Conservation (phyloP, 2,888 invertebrate species). For the Rutpela maculata region DNA sequence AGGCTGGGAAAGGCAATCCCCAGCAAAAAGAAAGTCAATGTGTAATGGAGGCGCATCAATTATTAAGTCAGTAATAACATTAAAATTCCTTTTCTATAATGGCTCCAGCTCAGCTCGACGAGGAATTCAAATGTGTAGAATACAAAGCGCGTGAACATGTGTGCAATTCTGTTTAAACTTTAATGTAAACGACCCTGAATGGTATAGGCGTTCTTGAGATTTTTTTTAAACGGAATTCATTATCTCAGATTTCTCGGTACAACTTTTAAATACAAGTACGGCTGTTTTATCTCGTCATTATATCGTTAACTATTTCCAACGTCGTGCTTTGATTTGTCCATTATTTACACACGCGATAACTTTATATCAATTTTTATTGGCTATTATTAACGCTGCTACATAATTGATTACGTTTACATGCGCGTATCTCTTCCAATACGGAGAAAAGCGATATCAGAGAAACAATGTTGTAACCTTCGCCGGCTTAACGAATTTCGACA, state of each 20-base stretch:
- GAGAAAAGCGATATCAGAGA: not conserved
- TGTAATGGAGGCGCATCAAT: not conserved
- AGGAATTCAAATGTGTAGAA: constrained; percentile 48
- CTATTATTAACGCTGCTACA: constrained; percentile 1
- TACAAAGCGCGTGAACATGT: constrained; percentile 45
- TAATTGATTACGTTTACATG: constrained; percentile 1
- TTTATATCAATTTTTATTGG: not conserved
- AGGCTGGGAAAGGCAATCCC: too few relatives aligned
- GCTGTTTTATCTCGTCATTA: constrained; percentile 21
- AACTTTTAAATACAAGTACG: constrained; percentile 26
- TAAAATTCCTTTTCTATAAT: constrained; percentile 47
- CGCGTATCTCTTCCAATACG: not conserved
- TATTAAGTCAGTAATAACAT: constrained; percentile 32
- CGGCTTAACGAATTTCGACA: too few relatives aligned
- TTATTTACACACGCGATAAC: not conserved
- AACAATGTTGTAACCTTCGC: not conserved
- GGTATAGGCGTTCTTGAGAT: constrained; percentile 52
- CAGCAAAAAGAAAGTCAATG: not conserved
- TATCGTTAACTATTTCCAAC: constrained; percentile 11
- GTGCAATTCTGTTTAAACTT: constrained; percentile 51
- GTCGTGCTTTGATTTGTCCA: not conserved
- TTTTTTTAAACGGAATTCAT: constrained; percentile 58
- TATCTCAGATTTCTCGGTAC: constrained; percentile 57
- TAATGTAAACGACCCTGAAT: constrained; percentile 60
- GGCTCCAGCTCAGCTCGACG: constrained; percentile 12